Base-by-base conservation (phyloP, 2,888 invertebrate genomes). In the Cheilosia vernalis region DNA sequence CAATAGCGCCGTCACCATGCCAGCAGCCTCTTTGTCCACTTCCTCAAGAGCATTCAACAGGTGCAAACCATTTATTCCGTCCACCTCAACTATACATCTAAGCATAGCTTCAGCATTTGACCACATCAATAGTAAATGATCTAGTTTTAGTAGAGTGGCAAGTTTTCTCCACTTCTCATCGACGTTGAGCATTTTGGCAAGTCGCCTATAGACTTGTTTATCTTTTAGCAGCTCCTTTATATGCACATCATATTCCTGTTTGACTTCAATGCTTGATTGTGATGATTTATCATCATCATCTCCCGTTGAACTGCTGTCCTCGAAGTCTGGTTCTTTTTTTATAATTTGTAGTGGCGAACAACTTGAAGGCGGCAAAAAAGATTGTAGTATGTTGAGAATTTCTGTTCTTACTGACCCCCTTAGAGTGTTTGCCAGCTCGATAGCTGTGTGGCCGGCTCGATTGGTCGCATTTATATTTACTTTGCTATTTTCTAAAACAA, bases 111-210 rank as follows among this genome's bases (percentile, higher is more conserved):
- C 91, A 0, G 95, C 93, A 47, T 94, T 94, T 88, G 93, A 93
- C 90, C 94, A 93, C 88, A 94, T 92, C 64, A 93, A 92, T 0
- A 93, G 88, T 55, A 94, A 90, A 53, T 93, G 90, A 40, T 93
- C 93, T 63, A 94, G 92, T 7, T 93, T 92, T 64, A 95, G 90
- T 1, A 93, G 91, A 15, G 90, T 89, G 0, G 94, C 95, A 24
- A 96, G 90, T 78, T 91, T 91, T 53, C 93, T 92, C 95, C 95
- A 96, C 27, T 93, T 93, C 58, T 93, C 93, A n/a, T 93, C 90
- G 84, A 91, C 90, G 90, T 95, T 94, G 78, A 96, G 91, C 53
- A 93, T 89, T 0, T 88, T 87, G 0, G 93, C 91, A 66, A 95
- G 90, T 87, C 93, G 92, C 1, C 92, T 90, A 37, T 93, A 90